These are phyloP conservation scores for Electrophaes corylata DNA, from an alignment of 2,888 invertebrate species.

Conservation along the genomic window DNA sequence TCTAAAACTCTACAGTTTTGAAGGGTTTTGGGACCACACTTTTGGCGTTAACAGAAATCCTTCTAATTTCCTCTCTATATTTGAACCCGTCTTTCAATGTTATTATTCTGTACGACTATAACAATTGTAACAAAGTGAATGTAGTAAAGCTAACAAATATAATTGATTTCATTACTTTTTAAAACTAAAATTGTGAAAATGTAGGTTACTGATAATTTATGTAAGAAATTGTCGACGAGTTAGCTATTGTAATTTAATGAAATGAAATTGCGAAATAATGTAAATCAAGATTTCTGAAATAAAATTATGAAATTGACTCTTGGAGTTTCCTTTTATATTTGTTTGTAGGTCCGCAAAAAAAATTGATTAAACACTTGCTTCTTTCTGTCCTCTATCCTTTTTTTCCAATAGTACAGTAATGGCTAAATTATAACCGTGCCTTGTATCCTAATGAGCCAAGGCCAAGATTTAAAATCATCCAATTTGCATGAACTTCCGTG, in stretches of 20 bases:
- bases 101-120: neutral
- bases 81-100: too few species aligned
- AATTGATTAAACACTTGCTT: too few species aligned
- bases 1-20: constrained; percentile 6
- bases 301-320: constrained; percentile 60
- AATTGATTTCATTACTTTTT: neutral
- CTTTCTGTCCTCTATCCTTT: too few species aligned
- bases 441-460: too few species aligned
- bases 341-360: neutral
- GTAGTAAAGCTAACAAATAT: neutral
- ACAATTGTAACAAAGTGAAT: neutral
- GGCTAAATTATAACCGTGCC: too few species aligned
- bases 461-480: too few species aligned
- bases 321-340: neutral
- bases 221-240: constrained; percentile 1
- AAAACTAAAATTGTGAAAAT: constrained; percentile 18
- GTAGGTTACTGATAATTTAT: constrained; percentile 10
- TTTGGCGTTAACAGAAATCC: neutral
- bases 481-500: too few species aligned
- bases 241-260: constrained; percentile 59
- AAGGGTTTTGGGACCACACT: constrained; percentile 25
- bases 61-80: neutral
- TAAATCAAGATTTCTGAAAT: constrained; percentile 76
- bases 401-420: too few species aligned
- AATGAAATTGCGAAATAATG: constrained; percentile 68